These are phyloP conservation scores for Thamnophis elegans DNA, from an alignment of 2,797 vertebrate genomes.

Conservation along the genomic window DNA sequence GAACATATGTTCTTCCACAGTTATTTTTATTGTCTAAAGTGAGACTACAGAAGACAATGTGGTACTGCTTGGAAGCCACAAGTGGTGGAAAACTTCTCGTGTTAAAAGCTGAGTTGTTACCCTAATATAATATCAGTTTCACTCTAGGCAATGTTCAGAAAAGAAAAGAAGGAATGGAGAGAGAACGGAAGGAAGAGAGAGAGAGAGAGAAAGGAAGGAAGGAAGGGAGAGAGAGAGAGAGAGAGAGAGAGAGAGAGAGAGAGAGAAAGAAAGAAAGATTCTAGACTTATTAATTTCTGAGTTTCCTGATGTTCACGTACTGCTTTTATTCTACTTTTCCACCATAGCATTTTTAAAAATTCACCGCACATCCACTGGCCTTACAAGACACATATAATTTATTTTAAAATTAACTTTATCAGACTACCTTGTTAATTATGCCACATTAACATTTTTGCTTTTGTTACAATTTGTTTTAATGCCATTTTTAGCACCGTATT, in stretches of 20 bases:
- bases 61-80: neutral
- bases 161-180: neutral
- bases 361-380: neutral
- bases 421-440: neutral
- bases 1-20: neutral
- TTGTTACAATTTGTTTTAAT: neutral
- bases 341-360: neutral
- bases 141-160: neutral
- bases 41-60: neutral
- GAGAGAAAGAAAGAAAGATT: accelerated
- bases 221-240: accelerated
- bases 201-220: accelerated
- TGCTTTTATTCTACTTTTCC: neutral
- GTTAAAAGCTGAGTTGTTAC: neutral
- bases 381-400: neutral
- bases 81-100: neutral
- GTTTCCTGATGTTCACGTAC: neutral
- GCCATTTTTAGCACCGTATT: neutral
- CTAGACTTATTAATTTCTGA: neutral
- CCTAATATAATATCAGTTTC: neutral
- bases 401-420: neutral
- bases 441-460: neutral
- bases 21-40: neutral
- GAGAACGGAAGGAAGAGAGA: too few relatives aligned
- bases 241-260: too few relatives aligned